Conservation (phyloP, 2,888 invertebrate species). For the Apoderus coryli region DNA sequence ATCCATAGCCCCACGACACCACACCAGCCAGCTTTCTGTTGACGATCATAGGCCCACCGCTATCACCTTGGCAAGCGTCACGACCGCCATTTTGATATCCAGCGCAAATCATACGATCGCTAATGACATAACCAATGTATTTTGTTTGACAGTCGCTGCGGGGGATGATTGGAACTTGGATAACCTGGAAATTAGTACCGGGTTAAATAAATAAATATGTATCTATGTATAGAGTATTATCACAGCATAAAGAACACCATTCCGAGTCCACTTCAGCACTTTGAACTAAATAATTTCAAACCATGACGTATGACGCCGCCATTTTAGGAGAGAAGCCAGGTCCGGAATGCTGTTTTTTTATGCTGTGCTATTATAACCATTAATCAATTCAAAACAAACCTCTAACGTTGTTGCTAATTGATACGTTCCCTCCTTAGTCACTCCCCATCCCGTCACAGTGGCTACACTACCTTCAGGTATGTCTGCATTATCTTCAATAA, state of each 20-base stretch:
- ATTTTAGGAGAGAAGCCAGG: too few relatives aligned
- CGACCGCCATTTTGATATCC: conserved; percentile 41
- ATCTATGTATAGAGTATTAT: too few relatives aligned
- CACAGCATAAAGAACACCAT: too few relatives aligned
- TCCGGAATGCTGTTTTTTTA: too few relatives aligned
- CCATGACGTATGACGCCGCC: too few relatives aligned
- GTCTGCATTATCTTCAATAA: neutral
- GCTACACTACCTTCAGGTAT: conserved; percentile 1
- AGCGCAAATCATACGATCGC: conserved; percentile 41
- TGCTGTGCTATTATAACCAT: too few relatives aligned
- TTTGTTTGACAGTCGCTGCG: neutral
- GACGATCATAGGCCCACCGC: conserved; percentile 23
- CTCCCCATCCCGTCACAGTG: conserved; percentile 1
- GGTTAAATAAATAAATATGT: too few relatives aligned
- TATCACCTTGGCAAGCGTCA: conserved; percentile 24
- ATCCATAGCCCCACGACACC: conserved; percentile 24
- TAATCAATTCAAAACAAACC: too few relatives aligned
- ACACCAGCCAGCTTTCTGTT: conserved; percentile 20
- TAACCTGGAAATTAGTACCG: too few relatives aligned
- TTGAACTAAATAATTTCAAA: too few relatives aligned
- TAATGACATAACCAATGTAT: neutral
- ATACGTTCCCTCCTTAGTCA: conserved; percentile 6
- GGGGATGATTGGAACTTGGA: neutral
- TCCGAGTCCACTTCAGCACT: too few relatives aligned
- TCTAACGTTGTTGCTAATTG: conserved; percentile 8